Evolutionary conservation across 1,140 invertebrate genomes (phyloP), one percentile per base, ranked within the genome.

Genomic region (Aphis craccivora): DNA sequence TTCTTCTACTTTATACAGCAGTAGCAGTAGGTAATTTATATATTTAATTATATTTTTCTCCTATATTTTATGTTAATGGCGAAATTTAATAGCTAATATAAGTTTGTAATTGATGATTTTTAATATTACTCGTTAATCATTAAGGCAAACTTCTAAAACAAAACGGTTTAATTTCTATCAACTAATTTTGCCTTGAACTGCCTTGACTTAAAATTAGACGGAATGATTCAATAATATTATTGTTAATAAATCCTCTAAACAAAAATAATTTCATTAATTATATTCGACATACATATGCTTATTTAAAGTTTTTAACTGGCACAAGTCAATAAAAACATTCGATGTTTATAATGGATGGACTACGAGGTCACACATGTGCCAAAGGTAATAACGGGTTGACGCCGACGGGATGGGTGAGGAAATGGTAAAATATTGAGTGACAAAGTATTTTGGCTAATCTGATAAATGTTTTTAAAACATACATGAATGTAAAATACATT

Each of bases 151-250:
- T 83, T 25, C 51, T 25, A 60, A 60, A 87, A 87, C 11, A 18
- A 87, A 48, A 87, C 43, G 30, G 11, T 60, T 90, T 25, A 5
- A 55, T 55, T 55, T 55, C 51, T 40, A 40, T 90, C 40, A 90
- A 90, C 88, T 60, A 90, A 40, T 90, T 40, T 60, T 37, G 51
- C 88, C 88, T 90, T 90, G 88, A 90, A 90, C 35, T 55, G 22
- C 25, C 30, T 76, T 76, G 51, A 90, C 35, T 37, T 40, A 55
- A 90, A 90, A 55, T 90, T 40, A 35, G 11, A 11, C 37, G 7
- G n/a, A 55, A 40, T 5, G 88, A 40, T 55, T 55, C 88, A 37
- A 60, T 90, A 35, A 60, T 89, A 53, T 89, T 23, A 53, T 53
- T 55, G 88, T 55, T 30, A 30, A 40, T 55, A 55, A 55, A 89